Evolutionary conservation across 2,797 vertebrate species (phyloP).

Genomic region (Esox lucius): DNA sequence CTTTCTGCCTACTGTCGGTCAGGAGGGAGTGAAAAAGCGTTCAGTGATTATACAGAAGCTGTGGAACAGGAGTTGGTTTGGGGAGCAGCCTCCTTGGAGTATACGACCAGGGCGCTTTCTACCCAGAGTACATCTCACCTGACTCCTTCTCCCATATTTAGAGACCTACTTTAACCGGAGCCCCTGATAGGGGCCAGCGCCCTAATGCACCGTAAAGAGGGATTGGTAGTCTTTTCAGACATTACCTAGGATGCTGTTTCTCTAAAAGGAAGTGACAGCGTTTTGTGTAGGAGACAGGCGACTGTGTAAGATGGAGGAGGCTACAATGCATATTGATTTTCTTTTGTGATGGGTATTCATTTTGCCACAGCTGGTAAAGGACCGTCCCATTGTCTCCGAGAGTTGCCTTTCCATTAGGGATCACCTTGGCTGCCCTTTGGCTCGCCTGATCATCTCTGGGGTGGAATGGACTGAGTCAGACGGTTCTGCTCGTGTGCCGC

Average conservation of each 20-base stretch:
- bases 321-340: constrained; percentile 77
- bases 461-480: background rate
- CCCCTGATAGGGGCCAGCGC: background rate
- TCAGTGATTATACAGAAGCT: constrained; percentile 45
- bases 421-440: constrained; percentile 48
- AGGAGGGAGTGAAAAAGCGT: constrained; percentile 32
- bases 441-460: constrained; percentile 17
- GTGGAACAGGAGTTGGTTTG: background rate
- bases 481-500: too few species aligned
- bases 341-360: constrained; percentile 71
- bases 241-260: constrained; percentile 24
- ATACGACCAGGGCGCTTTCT: constrained; percentile 12
- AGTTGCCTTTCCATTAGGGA: constrained; percentile 51
- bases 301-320: constrained; percentile 65
- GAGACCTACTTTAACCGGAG: background rate
- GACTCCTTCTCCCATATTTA: background rate
- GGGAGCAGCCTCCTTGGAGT: constrained; percentile 30
- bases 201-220: background rate
- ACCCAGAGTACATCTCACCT: background rate
- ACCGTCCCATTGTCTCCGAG: constrained; percentile 47
- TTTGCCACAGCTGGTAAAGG: constrained; percentile 57
- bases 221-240: background rate
- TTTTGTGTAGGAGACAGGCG: constrained; percentile 71
- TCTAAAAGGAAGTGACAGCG: constrained; percentile 61
- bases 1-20: constrained; percentile 24